Evolutionary conservation across 2,888 invertebrate genomes (phyloP).

Genomic region (Noctua comes): DNA sequence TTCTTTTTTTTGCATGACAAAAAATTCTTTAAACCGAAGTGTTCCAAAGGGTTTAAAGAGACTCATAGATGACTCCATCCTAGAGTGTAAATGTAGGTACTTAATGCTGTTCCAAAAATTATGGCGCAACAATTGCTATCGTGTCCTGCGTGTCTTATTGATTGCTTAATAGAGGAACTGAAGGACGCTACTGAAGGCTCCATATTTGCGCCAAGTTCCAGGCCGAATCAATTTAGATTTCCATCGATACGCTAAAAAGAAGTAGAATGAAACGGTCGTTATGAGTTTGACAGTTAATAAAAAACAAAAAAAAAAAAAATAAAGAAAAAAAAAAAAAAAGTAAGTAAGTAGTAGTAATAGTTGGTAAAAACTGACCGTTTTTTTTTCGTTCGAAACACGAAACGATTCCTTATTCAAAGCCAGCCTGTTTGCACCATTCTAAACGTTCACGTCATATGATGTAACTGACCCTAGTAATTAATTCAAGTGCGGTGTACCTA

Average conservation of each 20-base stretch:
- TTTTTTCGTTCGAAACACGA: not conserved
- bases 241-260: not conserved
- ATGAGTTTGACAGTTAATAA: not conserved
- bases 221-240: not conserved
- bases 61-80: no score
- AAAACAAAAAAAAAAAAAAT: no score
- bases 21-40: no score
- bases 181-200: not conserved
- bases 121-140: not conserved
- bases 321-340: no score
- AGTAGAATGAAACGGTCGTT: not conserved
- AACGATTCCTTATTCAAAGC: not conserved
- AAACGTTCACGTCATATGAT: not conserved
- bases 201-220: not conserved
- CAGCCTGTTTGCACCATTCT: not conserved
- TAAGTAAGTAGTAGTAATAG: no score
- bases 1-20: no score
- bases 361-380: not conserved
- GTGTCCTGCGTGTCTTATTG: not conserved
- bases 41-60: no score
- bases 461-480: constrained; percentile 40
- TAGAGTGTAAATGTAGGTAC: not conserved
- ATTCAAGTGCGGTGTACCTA: constrained; percentile 39
- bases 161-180: not conserved
- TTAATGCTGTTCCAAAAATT: not conserved